Percentiles rank a stretch among this genome's conserved stretches.
phyloP scores from a whole-genome alignment of 2,113 vertebrate species.

The Sinocyclocheilus rhinocerous region DNA sequence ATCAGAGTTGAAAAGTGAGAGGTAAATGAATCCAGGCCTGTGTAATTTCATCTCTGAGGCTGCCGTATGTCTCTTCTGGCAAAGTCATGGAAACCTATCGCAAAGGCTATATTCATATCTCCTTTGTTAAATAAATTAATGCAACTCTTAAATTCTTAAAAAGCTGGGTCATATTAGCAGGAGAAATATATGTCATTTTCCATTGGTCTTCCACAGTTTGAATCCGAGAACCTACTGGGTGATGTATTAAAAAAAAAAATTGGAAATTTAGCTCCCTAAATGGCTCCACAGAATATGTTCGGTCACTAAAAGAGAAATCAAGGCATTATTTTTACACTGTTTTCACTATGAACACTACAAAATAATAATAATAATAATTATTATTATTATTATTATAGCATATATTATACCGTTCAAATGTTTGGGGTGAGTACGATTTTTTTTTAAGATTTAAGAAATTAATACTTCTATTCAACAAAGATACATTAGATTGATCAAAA shows the following conservation, averaged over 20 bases:
- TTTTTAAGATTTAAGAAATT: no score
- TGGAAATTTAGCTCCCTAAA: neutral
- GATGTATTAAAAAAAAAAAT: neutral
- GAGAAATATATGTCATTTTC: slow-evolving; percentile 40
- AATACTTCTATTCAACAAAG: no score
- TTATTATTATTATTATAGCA: no score
- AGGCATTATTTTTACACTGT: neutral
- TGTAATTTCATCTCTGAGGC: slow-evolving; percentile 47
- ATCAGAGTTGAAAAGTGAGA: slow-evolving; percentile 26
- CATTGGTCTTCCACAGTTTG: neutral
- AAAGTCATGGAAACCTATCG: slow-evolving; percentile 32
- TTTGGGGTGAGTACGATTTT: no score
- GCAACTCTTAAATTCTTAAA: slow-evolving; percentile 52
- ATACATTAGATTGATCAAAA: no score
- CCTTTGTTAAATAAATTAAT: slow-evolving; percentile 54
- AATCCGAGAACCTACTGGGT: neutral
- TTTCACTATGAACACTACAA: neutral
- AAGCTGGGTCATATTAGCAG: slow-evolving; percentile 31
- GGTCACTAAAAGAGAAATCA: neutral
- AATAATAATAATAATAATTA: neutral
- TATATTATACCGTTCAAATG: no score
- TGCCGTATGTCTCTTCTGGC: slow-evolving; percentile 29
- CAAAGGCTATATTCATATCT: slow-evolving; percentile 33
- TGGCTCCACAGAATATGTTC: neutral
- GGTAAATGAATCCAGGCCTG: slow-evolving; percentile 57